phyloP scores from a whole-genome alignment of 2,797 vertebrate species.

The Melanotaenia boesemani region DNA sequence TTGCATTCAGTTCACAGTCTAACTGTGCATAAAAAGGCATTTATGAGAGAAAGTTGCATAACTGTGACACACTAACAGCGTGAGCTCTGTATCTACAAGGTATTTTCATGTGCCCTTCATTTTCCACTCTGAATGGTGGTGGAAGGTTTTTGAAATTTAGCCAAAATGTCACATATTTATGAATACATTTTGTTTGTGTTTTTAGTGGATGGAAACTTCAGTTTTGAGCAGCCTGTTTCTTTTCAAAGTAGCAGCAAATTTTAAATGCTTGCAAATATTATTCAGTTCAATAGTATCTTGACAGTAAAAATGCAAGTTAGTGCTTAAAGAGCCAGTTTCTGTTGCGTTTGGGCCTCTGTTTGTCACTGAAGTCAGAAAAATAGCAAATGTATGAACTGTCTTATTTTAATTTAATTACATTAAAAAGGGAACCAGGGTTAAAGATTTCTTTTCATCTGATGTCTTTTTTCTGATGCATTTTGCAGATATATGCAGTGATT shows the following conservation, averaged over 20 bases:
- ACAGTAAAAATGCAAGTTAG: too few relatives aligned
- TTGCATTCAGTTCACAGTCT: too few relatives aligned
- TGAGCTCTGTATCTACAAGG: neutral
- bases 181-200: too few relatives aligned
- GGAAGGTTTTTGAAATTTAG: neutral
- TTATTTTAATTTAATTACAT: too few relatives aligned
- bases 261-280: neutral
- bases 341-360: neutral
- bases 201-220: neutral
- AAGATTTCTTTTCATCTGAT: neutral
- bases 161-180: constrained; percentile 4
- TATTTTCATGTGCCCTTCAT: constrained; percentile 51
- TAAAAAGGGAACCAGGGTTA: neutral
- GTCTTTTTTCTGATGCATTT: constrained; percentile 19
- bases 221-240: neutral
- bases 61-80: too few relatives aligned
- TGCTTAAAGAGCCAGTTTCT: neutral
- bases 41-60: too few relatives aligned
- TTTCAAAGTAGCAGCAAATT: too few relatives aligned
- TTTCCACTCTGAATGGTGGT: neutral
- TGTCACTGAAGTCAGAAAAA: neutral
- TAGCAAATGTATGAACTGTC: too few relatives aligned
- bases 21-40: too few relatives aligned
- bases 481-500: constrained; percentile 6
- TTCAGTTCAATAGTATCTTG: too few relatives aligned